phyloP scores from a whole-genome alignment of 2,888 invertebrate genomes.

The Teleogryllus oceanicus region DNA sequence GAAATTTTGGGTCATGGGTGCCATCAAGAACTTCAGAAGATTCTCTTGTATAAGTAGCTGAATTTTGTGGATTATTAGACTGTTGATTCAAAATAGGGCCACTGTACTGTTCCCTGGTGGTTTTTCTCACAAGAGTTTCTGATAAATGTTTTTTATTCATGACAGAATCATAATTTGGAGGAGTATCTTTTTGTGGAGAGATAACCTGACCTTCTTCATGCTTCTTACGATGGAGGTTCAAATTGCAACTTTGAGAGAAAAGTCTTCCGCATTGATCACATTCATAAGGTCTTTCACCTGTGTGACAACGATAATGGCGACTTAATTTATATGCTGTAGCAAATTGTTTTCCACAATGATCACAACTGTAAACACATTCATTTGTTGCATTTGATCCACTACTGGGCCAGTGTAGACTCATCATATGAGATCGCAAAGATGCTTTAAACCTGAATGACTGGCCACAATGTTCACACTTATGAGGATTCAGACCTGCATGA shows the following conservation, averaged over 20 bases:
- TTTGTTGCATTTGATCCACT: background rate
- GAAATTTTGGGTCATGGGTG: conserved; percentile 26
- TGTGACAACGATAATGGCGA: conserved; percentile 40
- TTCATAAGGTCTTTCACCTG: conserved; percentile 39
- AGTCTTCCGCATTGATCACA: conserved; percentile 38
- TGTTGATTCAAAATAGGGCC: conserved; percentile 3
- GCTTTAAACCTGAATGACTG: conserved; percentile 39
- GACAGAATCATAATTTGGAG: conserved; percentile 1
- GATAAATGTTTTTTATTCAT: conserved; percentile 25
- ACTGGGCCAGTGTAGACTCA: conserved; percentile 38
- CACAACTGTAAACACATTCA: conserved; percentile 35
- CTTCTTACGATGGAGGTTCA: conserved; percentile 39
- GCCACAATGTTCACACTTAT: conserved; percentile 39
- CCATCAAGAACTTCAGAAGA: conserved; percentile 3
- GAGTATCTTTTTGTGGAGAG: conserved; percentile 3
- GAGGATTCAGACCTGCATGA: conserved; percentile 39
- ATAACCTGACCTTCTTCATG: conserved; percentile 31
- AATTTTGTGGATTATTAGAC: background rate
- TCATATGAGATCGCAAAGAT: conserved; percentile 38
- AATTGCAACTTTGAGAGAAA: conserved; percentile 40
- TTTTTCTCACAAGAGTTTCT: background rate
- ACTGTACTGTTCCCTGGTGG: conserved; percentile 12
- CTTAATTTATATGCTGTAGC: conserved; percentile 38
- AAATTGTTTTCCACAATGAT: conserved; percentile 40
- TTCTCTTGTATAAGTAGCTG: conserved; percentile 1